Base-by-base conservation (phyloP, 2,888 invertebrate genomes). In the Synergus umbraculus region DNA sequence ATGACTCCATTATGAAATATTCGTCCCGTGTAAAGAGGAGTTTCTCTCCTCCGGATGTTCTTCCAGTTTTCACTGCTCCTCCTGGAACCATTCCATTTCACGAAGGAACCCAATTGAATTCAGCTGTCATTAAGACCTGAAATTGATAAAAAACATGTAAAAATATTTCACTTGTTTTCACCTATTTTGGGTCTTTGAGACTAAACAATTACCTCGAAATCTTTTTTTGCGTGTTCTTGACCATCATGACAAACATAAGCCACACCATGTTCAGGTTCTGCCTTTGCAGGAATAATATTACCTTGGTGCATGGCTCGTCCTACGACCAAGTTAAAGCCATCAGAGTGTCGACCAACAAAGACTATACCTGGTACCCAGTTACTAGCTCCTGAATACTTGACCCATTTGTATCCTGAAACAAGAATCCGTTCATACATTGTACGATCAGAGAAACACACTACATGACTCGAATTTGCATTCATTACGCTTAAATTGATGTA, bases 31-130 rank as follows among this genome's bases (percentile, higher is more conserved):
- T 89, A 93, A 60, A 93, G 88, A 37, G 87, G 88, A 37, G 87
- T 84, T 86, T 93, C 93, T 93, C 93, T 12, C 92, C 92, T 22
- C 79, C 82, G 15, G 83, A 83, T 8, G 92, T 91, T 60, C 85
- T 86, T 63, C 93, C 93, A 22, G 87, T 92, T 77, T 88, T 87
- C 22, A 93, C 87, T 9, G 93, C 92, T 76, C 90, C 87, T 5
- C 87, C 86, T 18, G 93, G 93, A 44, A 91, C 85, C 43, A 86
- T 83, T 13, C 91, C 90, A 67, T 88, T 79, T 4, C 84, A 76
- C 18, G 87, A 79, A 4, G 65, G 86, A 13, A 89, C 67, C 89
- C 91, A 91, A 10, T 83, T 78, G 83, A 90, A 88, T 44, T 87
- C 86, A 22, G 87, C 79, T 4, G 86, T 89, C 88, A 89, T 87